phyloP scores from a whole-genome alignment of 2,888 invertebrate genomes.

The Agonopterix subpropinquella region DNA sequence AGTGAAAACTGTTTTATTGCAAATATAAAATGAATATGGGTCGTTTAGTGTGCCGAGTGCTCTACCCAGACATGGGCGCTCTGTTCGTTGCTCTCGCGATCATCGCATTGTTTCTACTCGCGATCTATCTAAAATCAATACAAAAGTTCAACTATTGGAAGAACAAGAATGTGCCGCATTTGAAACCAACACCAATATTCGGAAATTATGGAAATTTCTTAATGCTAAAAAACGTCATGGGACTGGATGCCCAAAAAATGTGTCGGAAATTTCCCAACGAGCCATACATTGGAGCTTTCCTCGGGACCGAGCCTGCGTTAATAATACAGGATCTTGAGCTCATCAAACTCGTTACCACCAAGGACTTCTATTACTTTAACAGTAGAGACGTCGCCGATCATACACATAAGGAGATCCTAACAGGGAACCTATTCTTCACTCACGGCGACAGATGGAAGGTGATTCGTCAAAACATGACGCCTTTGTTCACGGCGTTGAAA shows the following conservation, averaged over 20 bases:
- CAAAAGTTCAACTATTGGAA: slow-evolving; percentile 25
- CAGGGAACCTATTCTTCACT: slow-evolving; percentile 33
- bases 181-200: slow-evolving; percentile 20
- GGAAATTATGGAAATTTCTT: slow-evolving; percentile 27
- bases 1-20: too few species aligned
- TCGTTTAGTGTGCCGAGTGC: too few species aligned
- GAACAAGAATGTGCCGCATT: slow-evolving; percentile 18
- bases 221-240: slow-evolving; percentile 14
- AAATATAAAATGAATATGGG: too few species aligned
- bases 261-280: slow-evolving; percentile 21
- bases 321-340: slow-evolving; percentile 32
- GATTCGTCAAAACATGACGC: slow-evolving; percentile 39
- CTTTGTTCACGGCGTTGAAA: slow-evolving; percentile 42
- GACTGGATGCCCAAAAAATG: slow-evolving; percentile 14
- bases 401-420: slow-evolving; percentile 24
- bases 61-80: too few species aligned
- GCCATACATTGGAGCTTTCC: slow-evolving; percentile 29
- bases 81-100: not conserved
- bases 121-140: slow-evolving; percentile 1
- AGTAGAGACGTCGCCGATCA: slow-evolving; percentile 36
- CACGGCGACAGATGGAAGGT: slow-evolving; percentile 45
- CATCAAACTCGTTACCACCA: slow-evolving; percentile 30
- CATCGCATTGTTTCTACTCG: not conserved
- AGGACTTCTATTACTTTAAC: slow-evolving; percentile 38
- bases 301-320: slow-evolving; percentile 25